A percentile compares a stretch with the other conserved stretches of the same genome.
Conservation (phyloP, 2,797 vertebrate species). For the Macropodus opercularis region DNA sequence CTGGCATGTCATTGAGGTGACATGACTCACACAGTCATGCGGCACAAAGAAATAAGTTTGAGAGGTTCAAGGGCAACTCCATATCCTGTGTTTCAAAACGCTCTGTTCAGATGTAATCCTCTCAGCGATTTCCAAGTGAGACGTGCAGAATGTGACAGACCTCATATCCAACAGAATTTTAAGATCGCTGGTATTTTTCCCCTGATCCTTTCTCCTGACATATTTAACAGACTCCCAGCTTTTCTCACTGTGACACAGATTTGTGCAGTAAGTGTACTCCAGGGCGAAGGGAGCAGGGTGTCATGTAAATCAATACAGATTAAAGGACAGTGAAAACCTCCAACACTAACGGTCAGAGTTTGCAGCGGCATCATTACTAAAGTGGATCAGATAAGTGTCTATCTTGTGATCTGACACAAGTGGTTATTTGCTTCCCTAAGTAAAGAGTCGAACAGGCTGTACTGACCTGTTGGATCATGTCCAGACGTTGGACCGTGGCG, state of each 20-base stretch:
- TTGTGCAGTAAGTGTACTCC: conserved; percentile 17
- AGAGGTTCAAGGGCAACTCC: conserved; percentile 44
- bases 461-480: no score
- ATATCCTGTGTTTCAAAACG: conserved; percentile 37
- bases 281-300: conserved; percentile 24
- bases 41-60: conserved; percentile 55
- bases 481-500: no score
- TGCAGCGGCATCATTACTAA: background rate
- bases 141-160: conserved; percentile 35
- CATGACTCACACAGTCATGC: conserved; percentile 38
- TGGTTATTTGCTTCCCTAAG: no score
- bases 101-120: conserved; percentile 50
- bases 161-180: conserved; percentile 24
- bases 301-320: conserved; percentile 61
- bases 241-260: conserved; percentile 39
- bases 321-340: conserved; percentile 53
- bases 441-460: no score
- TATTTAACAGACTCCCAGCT: conserved; percentile 1
- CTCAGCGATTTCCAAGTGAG: conserved; percentile 36
- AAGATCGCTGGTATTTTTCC: conserved; percentile 27
- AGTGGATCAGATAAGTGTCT: background rate
- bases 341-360: conserved; percentile 29
- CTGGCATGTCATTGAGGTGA: conserved; percentile 51
- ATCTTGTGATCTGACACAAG: no score
- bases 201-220: background rate